phyloP scores from a whole-genome alignment of 2,888 invertebrate genomes.

The Dolichopus griseipennis region DNA sequence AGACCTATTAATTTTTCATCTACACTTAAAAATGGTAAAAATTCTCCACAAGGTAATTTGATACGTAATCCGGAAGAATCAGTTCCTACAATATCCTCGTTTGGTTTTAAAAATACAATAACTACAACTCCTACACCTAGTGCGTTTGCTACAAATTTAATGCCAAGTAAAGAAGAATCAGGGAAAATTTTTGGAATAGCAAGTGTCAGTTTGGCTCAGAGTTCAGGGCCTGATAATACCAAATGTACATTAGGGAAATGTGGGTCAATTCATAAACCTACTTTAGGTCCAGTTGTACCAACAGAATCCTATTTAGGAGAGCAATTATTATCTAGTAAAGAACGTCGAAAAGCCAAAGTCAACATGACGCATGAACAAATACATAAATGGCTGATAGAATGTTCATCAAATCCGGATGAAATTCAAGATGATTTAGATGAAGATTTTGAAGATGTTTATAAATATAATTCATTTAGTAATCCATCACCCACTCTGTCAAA shows the following conservation, averaged over 20 bases:
- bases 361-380: slow-evolving; percentile 63
- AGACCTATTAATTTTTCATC: slow-evolving; percentile 32
- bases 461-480: slow-evolving; percentile 35
- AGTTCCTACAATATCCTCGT: slow-evolving; percentile 21
- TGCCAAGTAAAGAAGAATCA: slow-evolving; percentile 45
- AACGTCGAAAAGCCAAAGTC: slow-evolving; percentile 50
- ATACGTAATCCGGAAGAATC: slow-evolving; percentile 12
- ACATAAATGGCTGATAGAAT: slow-evolving; percentile 56
- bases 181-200: slow-evolving; percentile 45
- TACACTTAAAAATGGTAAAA: slow-evolving; percentile 18
- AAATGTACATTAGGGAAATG: slow-evolving; percentile 44
- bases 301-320: slow-evolving; percentile 42
- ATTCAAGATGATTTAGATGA: slow-evolving; percentile 43
- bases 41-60: neutral
- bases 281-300: slow-evolving; percentile 42
- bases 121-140: slow-evolving; percentile 15
- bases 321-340: slow-evolving; percentile 41
- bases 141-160: slow-evolving; percentile 37
- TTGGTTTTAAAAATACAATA: neutral
- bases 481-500: slow-evolving; percentile 34
- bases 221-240: slow-evolving; percentile 43
- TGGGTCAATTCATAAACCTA: slow-evolving; percentile 43
- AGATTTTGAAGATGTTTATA: slow-evolving; percentile 38
- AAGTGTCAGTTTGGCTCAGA: slow-evolving; percentile 43
- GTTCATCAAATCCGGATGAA: slow-evolving; percentile 46